Percentiles rank a stretch among this genome's conserved stretches.
Evolutionary conservation across 2,113 vertebrate genomes (phyloP).

Genomic region (Macaca mulatta): DNA sequence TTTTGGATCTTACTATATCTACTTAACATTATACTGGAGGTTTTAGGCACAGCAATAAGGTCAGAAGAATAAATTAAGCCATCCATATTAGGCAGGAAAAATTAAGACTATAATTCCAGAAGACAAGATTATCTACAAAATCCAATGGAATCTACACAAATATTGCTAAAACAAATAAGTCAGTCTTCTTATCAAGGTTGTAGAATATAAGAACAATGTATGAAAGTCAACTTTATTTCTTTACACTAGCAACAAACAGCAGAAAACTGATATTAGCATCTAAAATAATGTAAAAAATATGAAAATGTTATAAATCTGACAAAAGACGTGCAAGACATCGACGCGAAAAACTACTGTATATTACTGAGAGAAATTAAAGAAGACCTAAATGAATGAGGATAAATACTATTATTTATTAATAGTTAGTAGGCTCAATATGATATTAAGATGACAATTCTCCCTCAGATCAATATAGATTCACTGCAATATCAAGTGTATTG

Average conservation of each 20-base stretch:
- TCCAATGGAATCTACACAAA: background rate
- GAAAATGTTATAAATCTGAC: background rate
- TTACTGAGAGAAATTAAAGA: background rate
- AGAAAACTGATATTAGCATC: background rate
- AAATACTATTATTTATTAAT: background rate
- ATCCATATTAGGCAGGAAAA: background rate
- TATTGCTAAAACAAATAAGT: background rate
- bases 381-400: background rate
- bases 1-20: background rate
- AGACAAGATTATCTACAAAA: background rate
- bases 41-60: background rate
- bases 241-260: background rate
- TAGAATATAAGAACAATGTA: background rate
- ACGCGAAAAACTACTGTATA: background rate
- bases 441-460: background rate
- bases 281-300: background rate
- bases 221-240: background rate
- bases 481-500: background rate
- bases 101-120: background rate
- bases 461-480: background rate
- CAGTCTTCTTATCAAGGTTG: background rate
- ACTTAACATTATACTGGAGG: background rate
- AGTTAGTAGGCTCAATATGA: background rate
- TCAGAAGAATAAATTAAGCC: background rate
- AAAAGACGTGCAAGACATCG: background rate